Evolutionary conservation across 2,797 vertebrate genomes (phyloP).

Genomic region (Argya squamiceps): DNA sequence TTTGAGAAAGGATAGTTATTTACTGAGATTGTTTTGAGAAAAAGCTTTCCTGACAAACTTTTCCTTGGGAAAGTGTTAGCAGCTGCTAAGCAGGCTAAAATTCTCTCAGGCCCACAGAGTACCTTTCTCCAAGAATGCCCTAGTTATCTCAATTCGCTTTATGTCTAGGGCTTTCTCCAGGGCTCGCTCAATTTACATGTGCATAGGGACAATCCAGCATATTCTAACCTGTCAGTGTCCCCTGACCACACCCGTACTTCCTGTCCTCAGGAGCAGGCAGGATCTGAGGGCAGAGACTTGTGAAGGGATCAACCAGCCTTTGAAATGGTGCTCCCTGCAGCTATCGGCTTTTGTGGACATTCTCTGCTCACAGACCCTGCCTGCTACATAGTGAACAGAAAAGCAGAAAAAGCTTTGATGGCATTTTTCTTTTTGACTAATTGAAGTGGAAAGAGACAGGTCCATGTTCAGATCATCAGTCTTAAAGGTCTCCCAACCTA

Average conservation of each 20-base stretch:
- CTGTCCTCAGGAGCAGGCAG: neutral
- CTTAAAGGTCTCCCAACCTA: neutral
- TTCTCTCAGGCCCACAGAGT: no score
- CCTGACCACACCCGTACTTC: accelerated
- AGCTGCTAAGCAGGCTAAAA: no score
- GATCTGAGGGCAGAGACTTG: neutral
- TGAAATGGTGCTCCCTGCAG: neutral
- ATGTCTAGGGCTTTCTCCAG: neutral
- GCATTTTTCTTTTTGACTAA: neutral
- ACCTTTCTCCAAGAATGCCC: neutral
- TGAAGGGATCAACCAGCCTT: neutral
- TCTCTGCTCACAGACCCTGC: neutral
- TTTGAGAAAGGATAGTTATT: no score
- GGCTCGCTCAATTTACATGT: neutral
- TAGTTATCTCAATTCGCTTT: neutral
- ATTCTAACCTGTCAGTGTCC: accelerated
- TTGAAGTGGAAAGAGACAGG: accelerated
- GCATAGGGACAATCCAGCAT: neutral
- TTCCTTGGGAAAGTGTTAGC: no score
- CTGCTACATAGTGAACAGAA: neutral
- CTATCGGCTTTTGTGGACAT: neutral
- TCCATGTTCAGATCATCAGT: neutral
- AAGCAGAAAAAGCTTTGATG: neutral
- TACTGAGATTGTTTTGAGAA: no score
- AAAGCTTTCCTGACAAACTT: no score